Conservation (phyloP, 2,888 invertebrate species). For the Cerceris rybyensis region DNA sequence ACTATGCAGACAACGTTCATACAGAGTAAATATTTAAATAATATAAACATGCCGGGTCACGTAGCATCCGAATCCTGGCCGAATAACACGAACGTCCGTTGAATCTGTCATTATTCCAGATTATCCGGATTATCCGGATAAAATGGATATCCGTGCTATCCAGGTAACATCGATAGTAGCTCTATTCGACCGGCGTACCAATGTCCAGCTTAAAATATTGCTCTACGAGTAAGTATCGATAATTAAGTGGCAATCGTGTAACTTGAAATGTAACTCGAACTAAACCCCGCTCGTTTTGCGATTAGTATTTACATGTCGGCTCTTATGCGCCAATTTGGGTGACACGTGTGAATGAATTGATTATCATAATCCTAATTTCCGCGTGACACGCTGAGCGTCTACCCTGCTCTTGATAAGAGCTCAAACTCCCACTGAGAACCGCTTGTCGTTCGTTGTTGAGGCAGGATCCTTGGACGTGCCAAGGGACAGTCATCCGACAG, state of each 20-base stretch:
- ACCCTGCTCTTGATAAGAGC: constrained; percentile 33
- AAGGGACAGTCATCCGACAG: background rate
- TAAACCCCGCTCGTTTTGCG: background rate
- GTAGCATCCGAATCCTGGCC: constrained; percentile 18
- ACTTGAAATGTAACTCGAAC: too few relatives aligned
- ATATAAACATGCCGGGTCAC: constrained; percentile 33
- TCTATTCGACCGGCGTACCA: constrained; percentile 31
- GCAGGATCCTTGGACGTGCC: background rate
- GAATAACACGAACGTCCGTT: constrained; percentile 45
- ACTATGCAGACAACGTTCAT: constrained; percentile 11
- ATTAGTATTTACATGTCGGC: background rate
- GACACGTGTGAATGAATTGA: constrained; percentile 40
- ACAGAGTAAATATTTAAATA: constrained; percentile 36
- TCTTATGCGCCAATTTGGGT: constrained; percentile 15
- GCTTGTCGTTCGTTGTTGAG: constrained; percentile 21
- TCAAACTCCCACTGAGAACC: constrained; percentile 8
- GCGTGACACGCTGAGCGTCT: constrained; percentile 31
- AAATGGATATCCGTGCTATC: constrained; percentile 42
- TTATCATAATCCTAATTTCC: constrained; percentile 41
- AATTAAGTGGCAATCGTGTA: constrained; percentile 12
- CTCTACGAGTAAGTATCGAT: constrained; percentile 4
- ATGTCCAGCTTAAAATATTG: constrained; percentile 10
- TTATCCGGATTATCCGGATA: constrained; percentile 57
- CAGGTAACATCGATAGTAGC: constrained; percentile 38
- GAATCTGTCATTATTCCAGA: constrained; percentile 57